Evolutionary conservation across 2,797 vertebrate species (phyloP).

Genomic region (Gymnothorax javanicus): DNA sequence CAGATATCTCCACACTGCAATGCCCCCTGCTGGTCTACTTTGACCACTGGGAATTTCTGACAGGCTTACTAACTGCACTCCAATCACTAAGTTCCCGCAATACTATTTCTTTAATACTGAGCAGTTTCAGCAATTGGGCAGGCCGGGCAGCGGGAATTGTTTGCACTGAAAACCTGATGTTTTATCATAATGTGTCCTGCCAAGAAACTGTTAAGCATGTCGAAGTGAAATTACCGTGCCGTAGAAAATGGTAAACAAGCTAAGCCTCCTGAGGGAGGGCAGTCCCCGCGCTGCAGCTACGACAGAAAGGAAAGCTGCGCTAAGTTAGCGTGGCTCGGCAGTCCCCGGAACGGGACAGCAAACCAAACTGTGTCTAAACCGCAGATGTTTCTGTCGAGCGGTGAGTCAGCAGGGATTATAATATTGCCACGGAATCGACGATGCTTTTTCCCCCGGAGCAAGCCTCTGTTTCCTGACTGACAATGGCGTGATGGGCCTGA

Average conservation of each 20-base stretch:
- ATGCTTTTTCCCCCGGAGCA: background rate
- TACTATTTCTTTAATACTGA: background rate
- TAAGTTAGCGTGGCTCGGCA: background rate
- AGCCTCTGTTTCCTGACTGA: background rate
- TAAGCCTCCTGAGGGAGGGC: background rate
- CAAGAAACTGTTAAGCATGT: background rate
- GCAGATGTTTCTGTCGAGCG: background rate
- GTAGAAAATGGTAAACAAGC: slow-evolving; percentile 11
- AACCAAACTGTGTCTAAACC: background rate
- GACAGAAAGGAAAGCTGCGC: background rate
- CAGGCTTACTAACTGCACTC: background rate
- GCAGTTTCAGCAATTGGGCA: background rate
- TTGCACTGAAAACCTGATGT: background rate
- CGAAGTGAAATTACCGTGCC: background rate
- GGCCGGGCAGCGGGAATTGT: background rate
- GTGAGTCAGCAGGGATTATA: background rate
- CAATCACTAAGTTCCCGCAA: background rate
- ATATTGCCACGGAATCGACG: background rate
- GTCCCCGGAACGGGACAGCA: background rate
- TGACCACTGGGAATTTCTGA: background rate
- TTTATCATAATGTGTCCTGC: slow-evolving; percentile 1
- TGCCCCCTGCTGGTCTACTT: background rate
- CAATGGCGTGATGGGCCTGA: background rate
- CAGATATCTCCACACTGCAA: background rate
- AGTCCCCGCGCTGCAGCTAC: background rate